A percentile compares a stretch with the other conserved stretches of the same genome.
Conservation (phyloP, 1,140 invertebrate genomes). For the Drosophila ficusphila region DNA sequence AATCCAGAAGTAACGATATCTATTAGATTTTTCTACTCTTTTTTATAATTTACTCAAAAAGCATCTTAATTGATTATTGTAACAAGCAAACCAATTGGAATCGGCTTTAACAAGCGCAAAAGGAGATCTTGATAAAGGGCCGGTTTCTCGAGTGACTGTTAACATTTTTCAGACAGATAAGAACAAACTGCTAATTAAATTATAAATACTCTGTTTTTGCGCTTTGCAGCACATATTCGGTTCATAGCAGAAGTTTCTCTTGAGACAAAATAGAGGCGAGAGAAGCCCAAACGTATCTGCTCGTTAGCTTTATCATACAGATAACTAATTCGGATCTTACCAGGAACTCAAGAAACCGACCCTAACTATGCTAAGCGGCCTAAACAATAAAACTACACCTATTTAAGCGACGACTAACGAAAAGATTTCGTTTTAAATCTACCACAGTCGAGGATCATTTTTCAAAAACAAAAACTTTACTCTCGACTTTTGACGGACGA, state of each 20-base stretch:
- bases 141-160: too few relatives aligned
- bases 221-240: too few relatives aligned
- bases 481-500: constrained; percentile 1
- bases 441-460: constrained; percentile 34
- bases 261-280: too few relatives aligned
- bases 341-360: too few relatives aligned
- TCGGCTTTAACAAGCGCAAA: constrained; percentile 58
- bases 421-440: constrained; percentile 59
- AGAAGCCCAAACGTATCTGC: too few relatives aligned
- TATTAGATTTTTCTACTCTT: constrained; percentile 83
- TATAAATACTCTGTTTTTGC: too few relatives aligned
- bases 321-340: too few relatives aligned
- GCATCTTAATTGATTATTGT: constrained; percentile 65
- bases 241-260: too few relatives aligned
- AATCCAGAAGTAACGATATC: constrained; percentile 55
- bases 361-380: constrained; percentile 71
- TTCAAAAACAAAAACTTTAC: constrained; percentile 14
- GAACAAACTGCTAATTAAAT: too few relatives aligned
- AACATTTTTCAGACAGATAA: too few relatives aligned
- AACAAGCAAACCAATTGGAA: constrained; percentile 51
- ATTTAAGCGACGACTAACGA: constrained; percentile 45
- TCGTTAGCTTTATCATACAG: too few relatives aligned
- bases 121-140: constrained; percentile 45
- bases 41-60: constrained; percentile 79
- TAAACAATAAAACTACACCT: constrained; percentile 48